Conservation (phyloP, 1,140 invertebrate genomes). For the Atta colombica region DNA sequence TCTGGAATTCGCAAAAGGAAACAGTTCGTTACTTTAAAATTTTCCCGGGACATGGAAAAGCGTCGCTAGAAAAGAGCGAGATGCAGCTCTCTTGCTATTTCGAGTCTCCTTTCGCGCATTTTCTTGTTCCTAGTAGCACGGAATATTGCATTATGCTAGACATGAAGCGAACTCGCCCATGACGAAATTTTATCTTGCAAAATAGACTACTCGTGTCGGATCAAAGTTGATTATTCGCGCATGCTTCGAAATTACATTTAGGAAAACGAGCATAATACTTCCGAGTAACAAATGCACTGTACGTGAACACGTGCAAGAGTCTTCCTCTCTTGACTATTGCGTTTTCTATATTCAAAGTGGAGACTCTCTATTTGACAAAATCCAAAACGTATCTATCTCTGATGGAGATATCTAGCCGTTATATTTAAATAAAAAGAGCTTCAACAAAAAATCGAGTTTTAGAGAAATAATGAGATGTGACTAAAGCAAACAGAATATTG, state of each 20-base stretch:
- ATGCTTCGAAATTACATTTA: slow-evolving; percentile 39
- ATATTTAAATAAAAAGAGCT: slow-evolving; percentile 11
- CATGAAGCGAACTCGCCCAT: slow-evolving; percentile 19
- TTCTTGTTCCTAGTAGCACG: slow-evolving; percentile 10
- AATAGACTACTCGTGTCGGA: slow-evolving; percentile 46
- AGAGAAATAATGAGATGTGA: not conserved
- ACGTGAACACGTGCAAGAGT: not conserved
- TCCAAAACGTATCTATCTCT: not conserved
- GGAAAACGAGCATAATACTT: slow-evolving; percentile 26
- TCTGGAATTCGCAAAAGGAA: slow-evolving; percentile 38
- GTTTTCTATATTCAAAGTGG: not conserved
- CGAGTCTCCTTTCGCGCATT: slow-evolving; percentile 29
- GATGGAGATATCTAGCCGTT: not conserved
- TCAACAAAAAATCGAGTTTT: not conserved
- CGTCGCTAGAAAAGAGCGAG: not conserved
- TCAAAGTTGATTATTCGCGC: slow-evolving; percentile 58
- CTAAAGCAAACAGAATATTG: not conserved
- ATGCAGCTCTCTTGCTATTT: slow-evolving; percentile 12
- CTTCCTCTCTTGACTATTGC: not conserved
- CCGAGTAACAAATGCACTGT: slow-evolving; percentile 12
- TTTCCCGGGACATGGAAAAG: not conserved
- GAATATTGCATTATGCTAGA: slow-evolving; percentile 51
- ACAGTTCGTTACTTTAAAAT: slow-evolving; percentile 51
- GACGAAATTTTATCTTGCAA: slow-evolving; percentile 56
- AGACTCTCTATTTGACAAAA: not conserved